Evolutionary conservation across 2,888 invertebrate genomes (phyloP), one percentile per base, ranked within the genome.

Genomic region (Hydropsyche betteni): DNA sequence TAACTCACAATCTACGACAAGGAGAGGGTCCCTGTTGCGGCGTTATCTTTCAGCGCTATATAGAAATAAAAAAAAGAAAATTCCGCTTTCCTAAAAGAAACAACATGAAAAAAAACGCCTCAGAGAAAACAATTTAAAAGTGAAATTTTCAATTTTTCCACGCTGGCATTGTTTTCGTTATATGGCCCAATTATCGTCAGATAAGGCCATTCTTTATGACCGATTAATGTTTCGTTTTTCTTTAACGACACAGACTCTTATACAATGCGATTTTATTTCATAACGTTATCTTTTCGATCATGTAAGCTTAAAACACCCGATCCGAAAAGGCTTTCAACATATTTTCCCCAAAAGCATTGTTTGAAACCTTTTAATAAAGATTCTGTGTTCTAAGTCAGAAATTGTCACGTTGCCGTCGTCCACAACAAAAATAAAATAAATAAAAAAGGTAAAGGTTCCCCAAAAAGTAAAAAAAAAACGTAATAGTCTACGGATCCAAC

Each of bases 401-500:
- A 64, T 36, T 64, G 64, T 64, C 36, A 64, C 36, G n/a, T 10
- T 12, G 36, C 64, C 36, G 6, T 34, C 34, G 36, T 36, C 33
- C 34, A 24, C 24, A 24, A 24, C 24, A 24, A 24, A 24, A 24
- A 24, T 24, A 24, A 24, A 24, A 24, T 24, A 24, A 24, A 24
- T 24, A 36, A 36, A 64, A 64, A 36, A 44, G 44, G 44, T 10
- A 10, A 10, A 44, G 6, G 10, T 10, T 44, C 44, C 44, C n/a
- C 10, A 50, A 68, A 68, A 69, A 16, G n/a, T 5, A 12, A 16
- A 7, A 69, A 52, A 52, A 70, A 52, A 70, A 70, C 24, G 70
- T 53, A 53, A 70, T 53, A 53, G 70, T 70, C 36, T 70, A 53
- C 70, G 36, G 14, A 36, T 74, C 36, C 68, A 12, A 52, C 5